Evolutionary conservation across 1,140 invertebrate genomes (phyloP).

Genomic region (Dreissena rostriformis): DNA sequence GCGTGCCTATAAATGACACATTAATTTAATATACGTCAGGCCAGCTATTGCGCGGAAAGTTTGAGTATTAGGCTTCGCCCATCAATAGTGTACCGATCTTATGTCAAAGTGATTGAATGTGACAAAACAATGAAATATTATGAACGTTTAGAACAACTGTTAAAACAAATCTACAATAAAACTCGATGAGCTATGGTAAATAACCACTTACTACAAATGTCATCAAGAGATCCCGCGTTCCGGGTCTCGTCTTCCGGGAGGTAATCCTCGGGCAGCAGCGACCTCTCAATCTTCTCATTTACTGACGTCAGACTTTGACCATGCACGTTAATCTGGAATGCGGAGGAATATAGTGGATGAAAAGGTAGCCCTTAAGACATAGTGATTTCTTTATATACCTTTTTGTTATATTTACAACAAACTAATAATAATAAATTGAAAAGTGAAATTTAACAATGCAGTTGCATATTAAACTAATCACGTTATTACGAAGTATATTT

Average conservation of each 20-base stretch:
- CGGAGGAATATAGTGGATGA: neutral
- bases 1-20: too few relatives aligned
- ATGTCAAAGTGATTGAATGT: too few relatives aligned
- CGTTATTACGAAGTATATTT: too few relatives aligned
- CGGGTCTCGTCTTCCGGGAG: conserved; percentile 51
- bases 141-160: too few relatives aligned
- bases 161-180: neutral
- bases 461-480: too few relatives aligned
- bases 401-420: neutral
- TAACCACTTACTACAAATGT: conserved; percentile 42
- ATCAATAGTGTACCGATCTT: too few relatives aligned
- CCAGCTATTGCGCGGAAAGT: too few relatives aligned
- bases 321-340: conserved; percentile 45
- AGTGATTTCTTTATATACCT: neutral
- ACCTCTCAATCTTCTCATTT: conserved; percentile 52
- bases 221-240: conserved; percentile 44
- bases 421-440: neutral
- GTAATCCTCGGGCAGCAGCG: conserved; percentile 52
- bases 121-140: too few relatives aligned
- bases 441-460: too few relatives aligned
- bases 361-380: neutral
- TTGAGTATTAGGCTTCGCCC: too few relatives aligned
- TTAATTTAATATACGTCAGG: too few relatives aligned
- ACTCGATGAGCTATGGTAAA: neutral
- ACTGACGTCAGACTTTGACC: conserved; percentile 50